A percentile compares a stretch with the other conserved stretches of the same genome.
Evolutionary conservation across 2,797 vertebrate genomes (phyloP).

Genomic region (Pangasius macronema): DNA sequence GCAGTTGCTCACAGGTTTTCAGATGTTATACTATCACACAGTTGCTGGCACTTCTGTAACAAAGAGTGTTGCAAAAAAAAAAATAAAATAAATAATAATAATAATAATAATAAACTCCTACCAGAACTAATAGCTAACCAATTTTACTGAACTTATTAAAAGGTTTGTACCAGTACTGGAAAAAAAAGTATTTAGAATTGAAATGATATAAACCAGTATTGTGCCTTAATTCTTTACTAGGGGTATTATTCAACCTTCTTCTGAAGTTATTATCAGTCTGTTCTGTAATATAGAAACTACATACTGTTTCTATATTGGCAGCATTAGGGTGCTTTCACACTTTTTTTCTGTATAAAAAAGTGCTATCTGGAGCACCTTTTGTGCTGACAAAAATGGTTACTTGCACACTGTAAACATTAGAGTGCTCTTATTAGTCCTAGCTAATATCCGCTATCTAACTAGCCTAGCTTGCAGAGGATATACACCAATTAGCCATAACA

Average conservation of each 20-base stretch:
- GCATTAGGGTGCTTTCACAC: neutral
- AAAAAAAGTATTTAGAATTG: too few relatives aligned
- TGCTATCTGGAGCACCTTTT: neutral
- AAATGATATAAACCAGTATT: neutral
- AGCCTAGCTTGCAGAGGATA: neutral
- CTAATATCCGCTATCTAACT: neutral
- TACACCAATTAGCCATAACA: neutral
- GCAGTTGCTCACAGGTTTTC: neutral
- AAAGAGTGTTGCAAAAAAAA: too few relatives aligned
- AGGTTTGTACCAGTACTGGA: neutral
- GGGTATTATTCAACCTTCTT: neutral
- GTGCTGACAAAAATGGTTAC: neutral
- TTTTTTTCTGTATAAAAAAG: neutral
- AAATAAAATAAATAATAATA: too few relatives aligned
- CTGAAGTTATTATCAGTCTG: neutral
- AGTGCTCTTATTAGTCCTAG: neutral
- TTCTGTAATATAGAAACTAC: neutral
- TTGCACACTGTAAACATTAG: neutral
- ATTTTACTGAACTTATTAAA: neutral
- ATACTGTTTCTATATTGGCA: neutral
- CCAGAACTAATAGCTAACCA: neutral
- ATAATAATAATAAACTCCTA: neutral
- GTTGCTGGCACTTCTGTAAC: neutral
- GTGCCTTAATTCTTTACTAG: neutral
- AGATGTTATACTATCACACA: neutral